A percentile compares a stretch with the other conserved stretches of the same genome.
phyloP scores from a whole-genome alignment of 1,140 invertebrate species.

The Holcopasites calliopsidis region DNA sequence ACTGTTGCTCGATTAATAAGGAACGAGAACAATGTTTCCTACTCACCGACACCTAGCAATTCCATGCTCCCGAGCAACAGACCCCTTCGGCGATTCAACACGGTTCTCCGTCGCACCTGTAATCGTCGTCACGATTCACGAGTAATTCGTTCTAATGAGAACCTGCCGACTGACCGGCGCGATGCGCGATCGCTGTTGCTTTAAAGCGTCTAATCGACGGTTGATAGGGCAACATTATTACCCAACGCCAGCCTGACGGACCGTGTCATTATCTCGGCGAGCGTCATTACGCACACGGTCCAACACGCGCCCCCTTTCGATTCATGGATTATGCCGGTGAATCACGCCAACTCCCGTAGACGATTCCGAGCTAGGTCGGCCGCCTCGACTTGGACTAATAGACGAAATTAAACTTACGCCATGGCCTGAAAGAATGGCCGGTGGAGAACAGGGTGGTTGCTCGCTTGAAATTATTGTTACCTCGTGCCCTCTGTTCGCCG shows the following conservation, averaged over 20 bases:
- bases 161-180: slow-evolving; percentile 51
- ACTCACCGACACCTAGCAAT: neutral
- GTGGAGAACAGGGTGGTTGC: neutral
- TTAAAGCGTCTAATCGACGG: slow-evolving; percentile 75
- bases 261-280: slow-evolving; percentile 71
- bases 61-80: too few relatives aligned
- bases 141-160: slow-evolving; percentile 72
- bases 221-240: slow-evolving; percentile 75
- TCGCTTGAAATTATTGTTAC: slow-evolving; percentile 22
- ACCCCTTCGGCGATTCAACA: too few relatives aligned
- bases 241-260: slow-evolving; percentile 66
- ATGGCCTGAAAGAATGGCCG: neutral
- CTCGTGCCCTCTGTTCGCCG: neutral
- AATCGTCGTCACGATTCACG: slow-evolving; percentile 67
- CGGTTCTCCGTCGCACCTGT: too few relatives aligned
- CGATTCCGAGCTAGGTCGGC: slow-evolving; percentile 25
- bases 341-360: slow-evolving; percentile 67
- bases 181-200: slow-evolving; percentile 69
- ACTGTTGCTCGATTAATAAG: neutral
- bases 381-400: slow-evolving; percentile 38
- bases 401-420: slow-evolving; percentile 53
- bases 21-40: slow-evolving; percentile 12
- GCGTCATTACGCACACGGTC: slow-evolving; percentile 65
- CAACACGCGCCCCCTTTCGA: slow-evolving; percentile 64
- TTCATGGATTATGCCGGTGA: slow-evolving; percentile 70